Percentiles rank a stretch among this genome's conserved stretches.
These are phyloP conservation scores for Aphelinus certus DNA, from an alignment of 1,140 invertebrate species.

Conservation along the genomic window DNA sequence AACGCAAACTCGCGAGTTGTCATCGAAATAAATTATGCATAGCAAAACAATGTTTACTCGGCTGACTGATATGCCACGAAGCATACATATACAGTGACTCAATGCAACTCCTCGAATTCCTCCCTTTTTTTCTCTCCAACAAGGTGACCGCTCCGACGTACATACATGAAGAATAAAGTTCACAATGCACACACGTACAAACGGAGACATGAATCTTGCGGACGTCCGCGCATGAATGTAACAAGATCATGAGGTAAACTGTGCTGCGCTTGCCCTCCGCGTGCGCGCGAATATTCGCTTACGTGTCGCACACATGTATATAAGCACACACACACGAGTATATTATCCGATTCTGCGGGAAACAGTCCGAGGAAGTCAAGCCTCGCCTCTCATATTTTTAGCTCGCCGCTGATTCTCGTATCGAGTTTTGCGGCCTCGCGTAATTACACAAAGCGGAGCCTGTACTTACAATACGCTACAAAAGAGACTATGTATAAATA, in stretches of 20 bases:
- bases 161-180: background rate
- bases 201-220: background rate
- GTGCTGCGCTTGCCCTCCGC: conserved; percentile 1
- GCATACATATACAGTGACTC: too few species aligned
- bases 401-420: background rate
- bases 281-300: conserved; percentile 7
- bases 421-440: too few species aligned
- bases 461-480: too few species aligned
- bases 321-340: too few species aligned
- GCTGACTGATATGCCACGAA: too few species aligned
- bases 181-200: background rate
- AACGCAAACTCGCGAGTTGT: too few species aligned
- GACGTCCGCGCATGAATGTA: conserved; percentile 1
- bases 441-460: too few species aligned
- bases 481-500: too few species aligned
- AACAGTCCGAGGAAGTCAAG: background rate
- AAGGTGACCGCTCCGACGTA: background rate
- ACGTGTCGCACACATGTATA: background rate
- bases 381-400: background rate
- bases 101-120: conserved; percentile 8
- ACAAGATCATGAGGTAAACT: conserved; percentile 29
- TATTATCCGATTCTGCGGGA: background rate
- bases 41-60: too few species aligned
- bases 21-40: too few species aligned
- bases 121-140: background rate